Percentiles rank a stretch among this genome's conserved stretches.
Evolutionary conservation across 2,797 vertebrate genomes (phyloP).

Genomic region (Sebastes elongatus): DNA sequence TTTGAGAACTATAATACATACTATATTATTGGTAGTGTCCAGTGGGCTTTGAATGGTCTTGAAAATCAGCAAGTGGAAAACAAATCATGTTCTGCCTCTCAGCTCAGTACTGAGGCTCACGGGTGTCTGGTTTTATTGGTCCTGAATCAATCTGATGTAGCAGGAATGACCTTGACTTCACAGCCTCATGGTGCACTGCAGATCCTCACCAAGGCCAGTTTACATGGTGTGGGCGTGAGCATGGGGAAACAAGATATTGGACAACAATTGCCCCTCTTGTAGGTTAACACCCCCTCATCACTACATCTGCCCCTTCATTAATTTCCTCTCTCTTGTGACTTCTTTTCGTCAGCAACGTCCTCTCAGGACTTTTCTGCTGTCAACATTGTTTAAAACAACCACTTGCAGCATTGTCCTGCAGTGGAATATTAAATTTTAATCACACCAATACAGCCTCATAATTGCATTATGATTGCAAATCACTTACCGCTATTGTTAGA

Average conservation of each 20-base stretch:
- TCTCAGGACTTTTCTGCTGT: conserved; percentile 11
- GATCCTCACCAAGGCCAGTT: conserved; percentile 31
- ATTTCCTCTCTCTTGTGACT: conserved; percentile 15
- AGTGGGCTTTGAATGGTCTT: conserved; percentile 20
- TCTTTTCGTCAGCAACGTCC: background rate
- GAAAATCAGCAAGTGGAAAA: conserved; percentile 34
- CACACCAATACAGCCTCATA: conserved; percentile 27
- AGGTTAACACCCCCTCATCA: conserved; percentile 30
- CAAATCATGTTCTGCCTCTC: conserved; percentile 41
- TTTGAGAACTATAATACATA: background rate
- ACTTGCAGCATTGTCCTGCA: conserved; percentile 20
- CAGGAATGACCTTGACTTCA: conserved; percentile 53
- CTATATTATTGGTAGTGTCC: conserved; percentile 1
- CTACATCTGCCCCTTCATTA: conserved; percentile 17
- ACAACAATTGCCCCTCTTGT: conserved; percentile 25
- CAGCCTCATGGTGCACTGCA: conserved; percentile 3
- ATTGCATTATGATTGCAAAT: conserved; percentile 62
- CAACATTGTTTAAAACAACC: conserved; percentile 22
- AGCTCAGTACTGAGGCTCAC: background rate
- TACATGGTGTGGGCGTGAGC: background rate
- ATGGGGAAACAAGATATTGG: background rate
- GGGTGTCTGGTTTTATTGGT: conserved; percentile 51
- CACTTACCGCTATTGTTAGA: conserved; percentile 35
- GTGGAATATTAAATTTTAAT: conserved; percentile 46
- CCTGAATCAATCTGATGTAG: conserved; percentile 52